phyloP scores from a whole-genome alignment of 2,888 invertebrate genomes.

The Lasioglossum zephyrum region DNA sequence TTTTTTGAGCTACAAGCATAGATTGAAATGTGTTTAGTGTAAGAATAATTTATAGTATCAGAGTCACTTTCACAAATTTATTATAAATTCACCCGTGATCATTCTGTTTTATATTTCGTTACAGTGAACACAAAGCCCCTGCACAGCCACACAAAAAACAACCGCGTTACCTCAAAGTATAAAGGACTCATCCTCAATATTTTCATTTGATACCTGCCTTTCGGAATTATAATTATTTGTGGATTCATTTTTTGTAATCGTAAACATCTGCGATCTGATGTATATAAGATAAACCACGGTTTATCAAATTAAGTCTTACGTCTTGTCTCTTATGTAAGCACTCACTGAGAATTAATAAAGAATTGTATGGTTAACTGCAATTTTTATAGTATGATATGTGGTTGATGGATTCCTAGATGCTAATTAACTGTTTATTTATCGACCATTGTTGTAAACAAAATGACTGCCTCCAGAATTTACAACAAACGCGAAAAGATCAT shows the following conservation, averaged over 20 bases:
- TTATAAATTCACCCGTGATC: not conserved
- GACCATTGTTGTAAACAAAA: not conserved
- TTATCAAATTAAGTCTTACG: not conserved
- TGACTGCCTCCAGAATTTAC: not conserved
- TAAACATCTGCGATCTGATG: not conserved
- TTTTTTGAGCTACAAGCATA: not conserved
- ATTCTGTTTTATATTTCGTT: conserved; percentile 1
- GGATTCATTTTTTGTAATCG: not conserved
- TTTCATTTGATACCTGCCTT: not conserved
- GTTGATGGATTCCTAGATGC: not conserved
- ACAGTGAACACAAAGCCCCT: not conserved
- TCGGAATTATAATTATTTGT: not conserved
- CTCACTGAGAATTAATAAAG: not conserved
- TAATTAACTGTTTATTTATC: not conserved
- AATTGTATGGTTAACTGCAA: conserved; percentile 4
- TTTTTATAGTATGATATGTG: not conserved
- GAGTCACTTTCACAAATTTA: not conserved
- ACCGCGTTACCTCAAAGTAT: not conserved
- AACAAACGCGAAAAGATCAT: not conserved
- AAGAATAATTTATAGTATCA: not conserved
- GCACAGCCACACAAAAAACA: not conserved
- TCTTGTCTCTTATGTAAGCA: not conserved
- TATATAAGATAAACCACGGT: conserved; percentile 21
- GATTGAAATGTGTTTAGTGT: not conserved
- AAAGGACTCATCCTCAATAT: not conserved